Conservation (phyloP, 2,888 invertebrate species). For the Agrochola lota region DNA sequence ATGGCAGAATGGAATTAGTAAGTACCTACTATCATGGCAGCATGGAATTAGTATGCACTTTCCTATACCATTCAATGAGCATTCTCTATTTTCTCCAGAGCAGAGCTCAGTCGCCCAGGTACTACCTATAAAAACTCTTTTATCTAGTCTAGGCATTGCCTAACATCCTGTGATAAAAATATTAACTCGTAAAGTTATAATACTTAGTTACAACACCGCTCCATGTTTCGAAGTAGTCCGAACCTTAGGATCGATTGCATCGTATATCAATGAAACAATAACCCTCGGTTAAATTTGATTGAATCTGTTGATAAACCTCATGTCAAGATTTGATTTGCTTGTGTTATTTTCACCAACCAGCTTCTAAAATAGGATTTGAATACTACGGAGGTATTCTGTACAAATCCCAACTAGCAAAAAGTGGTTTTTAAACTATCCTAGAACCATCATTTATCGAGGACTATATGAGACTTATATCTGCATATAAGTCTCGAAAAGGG, state of each 20-base stretch:
- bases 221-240: not conserved
- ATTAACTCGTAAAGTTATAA: slow-evolving; percentile 19
- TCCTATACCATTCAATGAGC: no score
- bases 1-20: no score
- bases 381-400: not conserved
- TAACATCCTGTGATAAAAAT: slow-evolving; percentile 27
- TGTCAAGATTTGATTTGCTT: slow-evolving; percentile 10
- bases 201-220: not conserved
- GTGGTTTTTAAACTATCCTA: no score
- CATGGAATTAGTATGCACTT: no score
- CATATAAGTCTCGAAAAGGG: no score
- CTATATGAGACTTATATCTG: no score
- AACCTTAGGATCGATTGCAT: not conserved
- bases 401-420: no score
- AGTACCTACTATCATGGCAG: no score
- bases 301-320: not conserved
- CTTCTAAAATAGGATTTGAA: not conserved
- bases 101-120: no score
- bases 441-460: no score
- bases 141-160: slow-evolving; percentile 1
- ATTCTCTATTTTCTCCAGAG: no score
- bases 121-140: not conserved
- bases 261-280: not conserved
- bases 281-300: not conserved
- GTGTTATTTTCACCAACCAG: not conserved